Conservation (phyloP, 1,140 invertebrate species). For the Chlorops oryzae region DNA sequence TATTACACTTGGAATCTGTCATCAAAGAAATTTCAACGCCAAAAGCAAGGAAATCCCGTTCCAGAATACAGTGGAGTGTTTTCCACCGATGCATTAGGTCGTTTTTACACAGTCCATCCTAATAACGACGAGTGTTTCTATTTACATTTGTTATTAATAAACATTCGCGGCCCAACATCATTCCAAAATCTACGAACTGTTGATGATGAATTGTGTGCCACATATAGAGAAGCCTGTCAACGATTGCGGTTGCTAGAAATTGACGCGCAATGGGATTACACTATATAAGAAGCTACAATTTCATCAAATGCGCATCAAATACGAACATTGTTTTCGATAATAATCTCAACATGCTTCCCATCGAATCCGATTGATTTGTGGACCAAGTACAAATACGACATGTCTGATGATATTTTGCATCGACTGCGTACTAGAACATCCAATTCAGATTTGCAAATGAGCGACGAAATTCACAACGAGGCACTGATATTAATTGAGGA, state of each 20-base stretch:
- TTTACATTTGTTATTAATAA: too few species aligned
- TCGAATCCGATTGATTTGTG: slow-evolving; percentile 3
- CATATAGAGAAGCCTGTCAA: slow-evolving; percentile 17
- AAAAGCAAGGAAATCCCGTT: not conserved
- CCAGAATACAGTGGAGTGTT: not conserved
- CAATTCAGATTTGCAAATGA: slow-evolving; percentile 12
- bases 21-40: slow-evolving; percentile 19
- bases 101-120: too few species aligned
- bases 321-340: slow-evolving; percentile 3
- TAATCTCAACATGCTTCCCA: not conserved
- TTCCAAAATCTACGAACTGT: slow-evolving; percentile 29
- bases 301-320: slow-evolving; percentile 1
- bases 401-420: slow-evolving; percentile 5
- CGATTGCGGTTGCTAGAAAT: slow-evolving; percentile 25
- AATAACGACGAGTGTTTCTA: too few species aligned
- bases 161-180: too few species aligned
- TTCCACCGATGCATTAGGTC: slow-evolving; percentile 23
- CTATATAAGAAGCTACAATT: slow-evolving; percentile 27
- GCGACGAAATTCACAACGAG: slow-evolving; percentile 28
- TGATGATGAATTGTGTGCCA: not conserved
- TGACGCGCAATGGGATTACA: slow-evolving; percentile 8
- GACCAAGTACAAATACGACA: not conserved
- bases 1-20: slow-evolving; percentile 46
- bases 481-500: slow-evolving; percentile 41
- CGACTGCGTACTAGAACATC: slow-evolving; percentile 26